phyloP scores from a whole-genome alignment of 2,797 vertebrate genomes.

The Cirrhinus mrigala region DNA sequence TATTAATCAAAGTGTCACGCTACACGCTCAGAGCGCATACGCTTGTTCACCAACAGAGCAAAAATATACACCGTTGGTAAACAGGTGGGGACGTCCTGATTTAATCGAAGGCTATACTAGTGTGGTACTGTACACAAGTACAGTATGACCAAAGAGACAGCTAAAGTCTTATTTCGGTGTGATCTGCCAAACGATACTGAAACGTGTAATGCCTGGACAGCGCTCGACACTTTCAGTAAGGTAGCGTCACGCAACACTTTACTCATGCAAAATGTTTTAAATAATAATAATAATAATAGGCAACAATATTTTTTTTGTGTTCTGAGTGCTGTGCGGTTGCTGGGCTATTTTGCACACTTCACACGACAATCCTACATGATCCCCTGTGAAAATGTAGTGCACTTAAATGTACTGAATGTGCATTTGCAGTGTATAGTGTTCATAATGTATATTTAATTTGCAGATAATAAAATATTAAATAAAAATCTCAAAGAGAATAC shows the following conservation, averaged over 20 bases:
- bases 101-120: background rate
- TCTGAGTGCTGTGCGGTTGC: background rate
- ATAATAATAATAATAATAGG: background rate
- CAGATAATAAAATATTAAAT: background rate
- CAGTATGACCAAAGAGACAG: background rate
- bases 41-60: background rate
- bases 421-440: background rate
- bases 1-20: background rate
- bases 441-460: background rate
- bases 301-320: background rate
- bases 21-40: background rate
- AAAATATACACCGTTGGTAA: background rate
- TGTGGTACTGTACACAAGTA: background rate
- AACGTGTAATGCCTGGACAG: background rate
- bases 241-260: background rate
- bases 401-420: no score
- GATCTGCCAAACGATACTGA: slow-evolving; percentile 14
- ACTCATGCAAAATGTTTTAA: background rate
- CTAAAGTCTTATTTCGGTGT: background rate
- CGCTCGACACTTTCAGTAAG: background rate
- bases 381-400: background rate
- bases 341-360: background rate
- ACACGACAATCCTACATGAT: background rate
- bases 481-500: background rate
- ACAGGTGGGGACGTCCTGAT: background rate